phyloP scores from a whole-genome alignment of 64 coral and sea anemone species.

The Stylophora pistillata region DNA sequence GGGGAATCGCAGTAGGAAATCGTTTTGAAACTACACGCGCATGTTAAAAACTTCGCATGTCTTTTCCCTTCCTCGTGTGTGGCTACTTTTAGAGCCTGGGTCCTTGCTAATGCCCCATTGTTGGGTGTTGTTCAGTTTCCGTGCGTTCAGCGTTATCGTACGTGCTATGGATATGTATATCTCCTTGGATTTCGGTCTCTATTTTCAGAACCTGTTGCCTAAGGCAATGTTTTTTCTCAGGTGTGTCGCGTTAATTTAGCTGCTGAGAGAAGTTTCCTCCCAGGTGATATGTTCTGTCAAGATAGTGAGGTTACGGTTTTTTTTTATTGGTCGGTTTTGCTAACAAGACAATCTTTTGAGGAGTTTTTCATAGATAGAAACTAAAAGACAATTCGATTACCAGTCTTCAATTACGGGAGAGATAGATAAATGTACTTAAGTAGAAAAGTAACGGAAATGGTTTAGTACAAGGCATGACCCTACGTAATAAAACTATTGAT shows the following conservation, averaged over 20 bases:
- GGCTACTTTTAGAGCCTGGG: not conserved
- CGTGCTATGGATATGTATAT: not conserved
- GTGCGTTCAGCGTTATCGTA: not conserved
- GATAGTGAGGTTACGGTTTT: too few relatives aligned
- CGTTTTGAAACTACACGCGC: not conserved
- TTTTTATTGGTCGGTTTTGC: too few relatives aligned
- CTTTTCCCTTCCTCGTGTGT: not conserved
- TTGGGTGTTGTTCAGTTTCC: not conserved
- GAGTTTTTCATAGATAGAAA: too few relatives aligned
- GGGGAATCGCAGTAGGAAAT: not conserved
- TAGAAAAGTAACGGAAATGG: too few relatives aligned
- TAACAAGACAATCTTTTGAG: too few relatives aligned
- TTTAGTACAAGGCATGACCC: too few relatives aligned
- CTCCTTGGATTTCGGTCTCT: not conserved
- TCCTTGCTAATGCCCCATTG: not conserved
- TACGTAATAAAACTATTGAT: too few relatives aligned
- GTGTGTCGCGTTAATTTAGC: not conserved
- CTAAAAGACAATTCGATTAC: too few relatives aligned
- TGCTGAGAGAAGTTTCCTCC: not conserved
- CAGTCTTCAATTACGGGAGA: too few relatives aligned
- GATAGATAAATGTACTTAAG: too few relatives aligned
- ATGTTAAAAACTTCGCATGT: not conserved
- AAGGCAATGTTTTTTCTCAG: not conserved
- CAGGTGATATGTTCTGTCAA: not conserved
- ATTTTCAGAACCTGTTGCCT: not conserved